phyloP scores from a whole-genome alignment of 1,140 invertebrate species.

The Ceratosolen fusciceps region DNA sequence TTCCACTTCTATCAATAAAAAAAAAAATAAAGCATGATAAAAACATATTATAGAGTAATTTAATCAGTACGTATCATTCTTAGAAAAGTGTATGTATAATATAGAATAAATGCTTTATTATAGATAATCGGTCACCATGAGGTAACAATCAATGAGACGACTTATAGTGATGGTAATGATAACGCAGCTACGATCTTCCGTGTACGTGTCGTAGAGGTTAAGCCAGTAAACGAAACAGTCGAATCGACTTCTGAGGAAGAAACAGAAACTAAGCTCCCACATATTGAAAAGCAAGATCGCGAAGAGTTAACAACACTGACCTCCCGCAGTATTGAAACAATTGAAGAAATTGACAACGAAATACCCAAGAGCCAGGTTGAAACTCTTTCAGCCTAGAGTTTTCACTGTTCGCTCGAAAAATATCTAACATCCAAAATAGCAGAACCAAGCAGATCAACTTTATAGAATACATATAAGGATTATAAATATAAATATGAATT shows the following conservation, averaged over 20 bases:
- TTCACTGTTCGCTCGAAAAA: too few relatives aligned
- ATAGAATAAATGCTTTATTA: not conserved
- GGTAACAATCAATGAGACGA: constrained; percentile 75
- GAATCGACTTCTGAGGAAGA: constrained; percentile 48
- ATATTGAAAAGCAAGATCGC: not conserved
- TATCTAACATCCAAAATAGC: too few relatives aligned
- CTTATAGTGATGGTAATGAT: constrained; percentile 68
- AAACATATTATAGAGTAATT: too few relatives aligned
- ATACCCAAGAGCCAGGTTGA: constrained; percentile 64
- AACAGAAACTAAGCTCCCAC: not conserved
- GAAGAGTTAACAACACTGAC: constrained; percentile 40
- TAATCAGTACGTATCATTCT: too few relatives aligned
- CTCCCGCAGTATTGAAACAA: constrained; percentile 60
- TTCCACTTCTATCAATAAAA: too few relatives aligned
- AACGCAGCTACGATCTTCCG: constrained; percentile 67
- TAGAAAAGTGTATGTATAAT: too few relatives aligned
- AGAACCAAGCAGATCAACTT: too few relatives aligned
- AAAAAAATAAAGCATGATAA: too few relatives aligned
- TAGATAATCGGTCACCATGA: constrained; percentile 74
- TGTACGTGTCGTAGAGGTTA: constrained; percentile 72
- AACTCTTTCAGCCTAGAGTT: constrained; percentile 36
- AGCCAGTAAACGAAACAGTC: constrained; percentile 65
- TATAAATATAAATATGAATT: too few relatives aligned
- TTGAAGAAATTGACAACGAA: constrained; percentile 65
- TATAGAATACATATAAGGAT: too few relatives aligned